Conservation (phyloP, 1,140 invertebrate genomes). For the Bombus superbus region DNA sequence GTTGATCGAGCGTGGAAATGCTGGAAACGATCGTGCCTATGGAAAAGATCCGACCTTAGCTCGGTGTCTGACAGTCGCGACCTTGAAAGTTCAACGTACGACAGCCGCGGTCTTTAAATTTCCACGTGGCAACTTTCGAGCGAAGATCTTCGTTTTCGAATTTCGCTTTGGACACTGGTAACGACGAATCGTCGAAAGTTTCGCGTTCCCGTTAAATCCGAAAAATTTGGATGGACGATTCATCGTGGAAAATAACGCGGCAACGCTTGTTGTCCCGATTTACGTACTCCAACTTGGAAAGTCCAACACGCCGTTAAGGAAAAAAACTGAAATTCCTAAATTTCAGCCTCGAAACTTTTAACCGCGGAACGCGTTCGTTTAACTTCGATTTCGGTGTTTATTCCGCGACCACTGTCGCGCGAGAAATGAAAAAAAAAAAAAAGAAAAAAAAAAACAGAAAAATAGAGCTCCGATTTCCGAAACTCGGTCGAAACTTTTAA, state of each 20-base stretch:
- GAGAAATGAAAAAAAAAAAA: too few species aligned
- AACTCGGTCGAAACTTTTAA: not conserved
- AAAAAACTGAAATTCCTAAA: not conserved
- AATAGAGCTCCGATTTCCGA: too few species aligned
- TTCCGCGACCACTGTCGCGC: not conserved
- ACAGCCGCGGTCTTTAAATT: not conserved
- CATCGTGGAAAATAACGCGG: too few species aligned
- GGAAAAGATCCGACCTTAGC: not conserved
- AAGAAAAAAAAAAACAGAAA: too few species aligned
- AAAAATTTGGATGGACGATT: too few species aligned
- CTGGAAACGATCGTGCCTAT: not conserved
- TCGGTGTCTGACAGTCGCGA: not conserved
- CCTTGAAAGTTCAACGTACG: not conserved
- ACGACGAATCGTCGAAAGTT: not conserved
- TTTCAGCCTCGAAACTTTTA: not conserved
- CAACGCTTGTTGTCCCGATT: too few species aligned
- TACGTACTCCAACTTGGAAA: too few species aligned
- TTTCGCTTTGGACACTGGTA: not conserved
- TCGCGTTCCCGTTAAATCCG: accelerated
- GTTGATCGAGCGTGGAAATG: not conserved
- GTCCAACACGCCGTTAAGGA: not conserved
- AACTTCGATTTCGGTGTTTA: not conserved
- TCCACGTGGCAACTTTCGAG: not conserved
- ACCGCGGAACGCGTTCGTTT: accelerated
- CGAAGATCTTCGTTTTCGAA: not conserved